These are phyloP conservation scores for Aethes cnicana DNA, from an alignment of 2,888 invertebrate genomes.

Conservation along the genomic window DNA sequence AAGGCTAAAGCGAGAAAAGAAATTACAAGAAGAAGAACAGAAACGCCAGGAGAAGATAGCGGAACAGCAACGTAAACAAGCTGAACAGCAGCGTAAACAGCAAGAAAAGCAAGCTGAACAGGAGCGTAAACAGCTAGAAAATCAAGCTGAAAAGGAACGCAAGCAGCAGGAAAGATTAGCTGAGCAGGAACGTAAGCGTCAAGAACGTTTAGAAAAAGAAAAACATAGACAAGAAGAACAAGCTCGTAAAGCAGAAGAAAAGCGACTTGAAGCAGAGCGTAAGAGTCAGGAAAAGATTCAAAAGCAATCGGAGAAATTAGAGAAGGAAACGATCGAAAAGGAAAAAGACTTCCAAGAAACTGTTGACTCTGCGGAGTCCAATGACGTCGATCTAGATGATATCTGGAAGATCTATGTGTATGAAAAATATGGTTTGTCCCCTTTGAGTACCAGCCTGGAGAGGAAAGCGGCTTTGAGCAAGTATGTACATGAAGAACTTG, in stretches of 20 bases:
- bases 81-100: slow-evolving; percentile 45
- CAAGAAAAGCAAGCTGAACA: slow-evolving; percentile 45
- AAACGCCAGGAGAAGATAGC: slow-evolving; percentile 39
- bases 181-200: slow-evolving; percentile 44
- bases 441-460: slow-evolving; percentile 54
- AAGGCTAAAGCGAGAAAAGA: slow-evolving; percentile 42
- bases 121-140: slow-evolving; percentile 46
- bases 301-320: slow-evolving; percentile 37
- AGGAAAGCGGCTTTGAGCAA: slow-evolving; percentile 56
- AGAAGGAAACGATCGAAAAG: slow-evolving; percentile 43
- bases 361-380: slow-evolving; percentile 47
- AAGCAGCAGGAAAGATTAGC: slow-evolving; percentile 46
- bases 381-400: slow-evolving; percentile 64
- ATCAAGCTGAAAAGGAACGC: slow-evolving; percentile 42
- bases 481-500: slow-evolving; percentile 63
- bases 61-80: slow-evolving; percentile 43
- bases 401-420: slow-evolving; percentile 67
- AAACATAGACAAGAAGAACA: slow-evolving; percentile 14
- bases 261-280: slow-evolving; percentile 30
- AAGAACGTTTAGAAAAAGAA: slow-evolving; percentile 37
- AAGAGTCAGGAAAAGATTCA: slow-evolving; percentile 31
- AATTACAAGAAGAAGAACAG: slow-evolving; percentile 39
- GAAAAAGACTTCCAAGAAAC: slow-evolving; percentile 34
- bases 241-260: slow-evolving; percentile 26
- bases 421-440: slow-evolving; percentile 59